Evolutionary conservation across 1,140 invertebrate species (phyloP), one percentile per base, ranked within the genome.

Genomic region (Lasioglossum baleicum): DNA sequence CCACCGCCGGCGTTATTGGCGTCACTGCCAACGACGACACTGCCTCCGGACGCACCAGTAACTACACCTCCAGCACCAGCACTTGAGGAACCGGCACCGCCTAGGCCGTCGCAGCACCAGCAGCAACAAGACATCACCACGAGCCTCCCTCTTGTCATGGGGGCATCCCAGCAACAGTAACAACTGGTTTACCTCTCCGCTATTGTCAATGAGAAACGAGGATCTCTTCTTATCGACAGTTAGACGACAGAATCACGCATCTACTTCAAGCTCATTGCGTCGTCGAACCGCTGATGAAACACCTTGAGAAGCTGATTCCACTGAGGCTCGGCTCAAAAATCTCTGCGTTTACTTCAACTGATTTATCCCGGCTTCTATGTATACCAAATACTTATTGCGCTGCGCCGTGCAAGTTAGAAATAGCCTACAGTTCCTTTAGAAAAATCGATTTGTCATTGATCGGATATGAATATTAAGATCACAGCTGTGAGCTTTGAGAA

Each of bases 41-140:
- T 87, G 51, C 80, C 74, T 60, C 82, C 73, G 60, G 80, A 26
- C 11, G 71, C 64, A 72, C 75, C 71, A 8, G 70, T 67, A 58
- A 80, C 77, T 53, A 79, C 60, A 56, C 70, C 58, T 13, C 77
- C 58, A 88, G 86, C 87, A 86, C 84, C 89, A 91, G 82, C 88
- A 83, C 72, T 86, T 81, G 53, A 82, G 68, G 84, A 87, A 88
- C 82, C 69, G 72, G 66, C 63, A 60, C 66, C 73, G 87, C 82
- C 68, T 56, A 71, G 67, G 51, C 51, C 70, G 70, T 74, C 78
- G 88, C 90, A 89, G 83, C 89, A 89, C 75, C 89, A 82, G 65
- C 89, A 85, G 44, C 87, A 89, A 81, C 88, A 90, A 88, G 91
- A 91, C 91, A 92, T 92, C 87, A 90, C 88, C 83, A 75, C 88